Evolutionary conservation across 53 echinoderm and acorn worm genomes (phyloP), one percentile per base, ranked within the genome.

Genomic region (Arbacia lixula): DNA sequence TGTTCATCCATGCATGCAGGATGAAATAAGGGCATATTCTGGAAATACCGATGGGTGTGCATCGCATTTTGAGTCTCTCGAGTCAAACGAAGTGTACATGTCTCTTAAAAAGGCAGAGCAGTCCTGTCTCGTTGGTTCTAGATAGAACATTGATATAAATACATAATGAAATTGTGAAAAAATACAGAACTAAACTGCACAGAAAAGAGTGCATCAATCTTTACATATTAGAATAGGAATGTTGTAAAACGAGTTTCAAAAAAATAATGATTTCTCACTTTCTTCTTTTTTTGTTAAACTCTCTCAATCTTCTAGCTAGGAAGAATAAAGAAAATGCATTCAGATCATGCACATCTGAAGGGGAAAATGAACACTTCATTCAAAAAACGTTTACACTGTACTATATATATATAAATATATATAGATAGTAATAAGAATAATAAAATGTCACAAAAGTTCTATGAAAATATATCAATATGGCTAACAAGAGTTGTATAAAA

Each of bases 121-220:
- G n/a, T n/a, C n/a, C n/a, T n/a, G n/a, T n/a, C n/a, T n/a, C n/a
- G n/a, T n/a, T n/a, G 57, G 14, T 38, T 39, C 34, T 81, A 81
- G 16, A 32, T 81, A 40, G 41, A 81, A 81, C 82, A 81, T 81
- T 49, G 34, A 63, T 61, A 81, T 81, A 46, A 81, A 63, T 63
- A 81, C 49, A 64, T 62, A 63, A 63, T 63, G 32, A 63, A 81
- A 81, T 25, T 64, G 82, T 81, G 82, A 81, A 81, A 81, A 81
- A 81, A 81, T 81, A 81, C 82, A 81, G 62, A 81, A 81, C 82
- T 81, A 61, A 81, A 81, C 82, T 63, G 82, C 82, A 81, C 64
- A 81, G 51, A 78, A 63, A 81, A 77, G 16, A 63, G 82, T 81
- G 82, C 82, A 30, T 81, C 43, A 64, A 63, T 81, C 64, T 81